Percentiles rank a stretch among this genome's conserved stretches.
phyloP scores from a whole-genome alignment of 2,888 invertebrate genomes.

The Germaria angustata region DNA sequence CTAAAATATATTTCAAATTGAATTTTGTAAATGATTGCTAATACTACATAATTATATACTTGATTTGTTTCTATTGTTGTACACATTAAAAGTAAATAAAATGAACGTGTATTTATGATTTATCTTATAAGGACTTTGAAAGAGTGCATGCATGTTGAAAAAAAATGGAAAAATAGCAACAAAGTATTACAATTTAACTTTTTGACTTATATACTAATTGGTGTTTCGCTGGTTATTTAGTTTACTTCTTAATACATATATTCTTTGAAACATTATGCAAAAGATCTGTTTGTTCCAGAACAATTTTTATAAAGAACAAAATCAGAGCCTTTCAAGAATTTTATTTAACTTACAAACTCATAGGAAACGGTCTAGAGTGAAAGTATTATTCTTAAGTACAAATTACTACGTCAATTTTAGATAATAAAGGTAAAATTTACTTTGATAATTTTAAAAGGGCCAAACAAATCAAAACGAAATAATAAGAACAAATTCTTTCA shows the following conservation, averaged over 20 bases:
- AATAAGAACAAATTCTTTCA: background rate
- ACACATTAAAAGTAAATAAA: constrained; percentile 44
- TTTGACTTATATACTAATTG: constrained; percentile 67
- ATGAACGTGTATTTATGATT: constrained; percentile 9
- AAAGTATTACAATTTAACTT: constrained; percentile 18
- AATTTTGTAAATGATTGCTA: constrained; percentile 62
- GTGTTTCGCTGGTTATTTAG: constrained; percentile 65
- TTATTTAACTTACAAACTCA: background rate
- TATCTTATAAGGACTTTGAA: background rate
- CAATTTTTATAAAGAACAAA: background rate
- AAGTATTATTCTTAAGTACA: constrained; percentile 19
- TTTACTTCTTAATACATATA: background rate
- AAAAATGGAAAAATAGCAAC: constrained; percentile 22
- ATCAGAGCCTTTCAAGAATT: constrained; percentile 17
- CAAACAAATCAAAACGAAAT: too few relatives aligned
- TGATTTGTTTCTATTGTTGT: constrained; percentile 28
- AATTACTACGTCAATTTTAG: background rate
- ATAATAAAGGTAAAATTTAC: too few relatives aligned
- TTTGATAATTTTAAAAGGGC: too few relatives aligned
- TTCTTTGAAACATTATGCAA: constrained; percentile 17
- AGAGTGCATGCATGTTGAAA: constrained; percentile 40
- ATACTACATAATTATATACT: constrained; percentile 55
- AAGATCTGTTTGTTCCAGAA: background rate
- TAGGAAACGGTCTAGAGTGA: background rate
- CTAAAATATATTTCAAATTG: constrained; percentile 29